These are phyloP conservation scores for Villa cingulata DNA, from an alignment of 2,888 invertebrate species.

Conservation along the genomic window DNA sequence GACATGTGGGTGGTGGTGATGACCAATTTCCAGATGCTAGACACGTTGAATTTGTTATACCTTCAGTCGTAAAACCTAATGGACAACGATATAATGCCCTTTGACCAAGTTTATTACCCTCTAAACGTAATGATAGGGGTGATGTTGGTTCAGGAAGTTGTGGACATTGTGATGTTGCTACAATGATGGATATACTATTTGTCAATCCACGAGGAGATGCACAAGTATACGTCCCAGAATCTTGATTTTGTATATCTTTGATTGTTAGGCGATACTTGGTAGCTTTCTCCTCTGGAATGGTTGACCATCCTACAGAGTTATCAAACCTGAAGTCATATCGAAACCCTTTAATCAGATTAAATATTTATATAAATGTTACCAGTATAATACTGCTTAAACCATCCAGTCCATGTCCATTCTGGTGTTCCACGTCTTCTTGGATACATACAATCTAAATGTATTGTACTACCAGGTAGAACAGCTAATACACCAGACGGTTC, in stretches of 20 bases:
- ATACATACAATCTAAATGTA: conserved; percentile 71
- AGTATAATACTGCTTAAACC: conserved; percentile 61
- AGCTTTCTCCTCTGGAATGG: conserved; percentile 47
- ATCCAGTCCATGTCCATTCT: conserved; percentile 80
- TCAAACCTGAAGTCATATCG: too few species aligned
- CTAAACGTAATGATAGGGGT: conserved; percentile 54
- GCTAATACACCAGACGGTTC: conserved; percentile 66
- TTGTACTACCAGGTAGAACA: conserved; percentile 62
- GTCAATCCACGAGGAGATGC: conserved; percentile 68
- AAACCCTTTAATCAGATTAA: conserved; percentile 5
- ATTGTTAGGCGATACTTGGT: conserved; percentile 70
- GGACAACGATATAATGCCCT: conserved; percentile 52
- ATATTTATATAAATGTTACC: conserved; percentile 38
- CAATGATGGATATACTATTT: conserved; percentile 38
- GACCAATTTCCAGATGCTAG: conserved; percentile 77
- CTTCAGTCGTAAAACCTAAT: conserved; percentile 63
- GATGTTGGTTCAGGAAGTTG: conserved; percentile 45
- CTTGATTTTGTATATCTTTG: conserved; percentile 67
- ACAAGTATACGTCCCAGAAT: conserved; percentile 74
- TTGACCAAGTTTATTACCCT: conserved; percentile 67
- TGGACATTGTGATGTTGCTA: conserved; percentile 58
- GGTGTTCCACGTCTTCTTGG: conserved; percentile 63
- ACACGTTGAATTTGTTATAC: conserved; percentile 65
- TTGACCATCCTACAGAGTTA: conserved; percentile 30
- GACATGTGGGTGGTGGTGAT: conserved; percentile 55